Evolutionary conservation across 2,113 vertebrate species (phyloP), one percentile per base, ranked within the genome.

Genomic region (Mesitornis unicolor): DNA sequence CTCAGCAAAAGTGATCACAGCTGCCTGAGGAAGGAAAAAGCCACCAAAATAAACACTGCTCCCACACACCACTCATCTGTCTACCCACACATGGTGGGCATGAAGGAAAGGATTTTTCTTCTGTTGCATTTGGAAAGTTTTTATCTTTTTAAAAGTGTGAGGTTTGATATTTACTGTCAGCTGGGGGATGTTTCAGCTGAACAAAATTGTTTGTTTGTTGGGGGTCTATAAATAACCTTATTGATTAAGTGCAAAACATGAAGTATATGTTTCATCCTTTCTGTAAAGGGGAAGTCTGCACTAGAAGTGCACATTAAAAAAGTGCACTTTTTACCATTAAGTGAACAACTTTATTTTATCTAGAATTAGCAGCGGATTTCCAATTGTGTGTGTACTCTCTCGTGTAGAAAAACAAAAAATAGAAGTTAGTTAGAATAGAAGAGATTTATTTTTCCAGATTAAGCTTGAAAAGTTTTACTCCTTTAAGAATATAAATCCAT

Each of bases 131-230:
- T 79, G 16, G 33, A 75, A 94, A 57, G 15, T 7, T 82, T 77
- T 68, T 59, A 57, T 87, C 11, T 71, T 93, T 83, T 80, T 20
- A 57, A 59, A 96, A 87, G 69, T 48, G 36, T 38, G 92, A 84
- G 67, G 60, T 47, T 90, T 86, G 91, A 69, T 97, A 94, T 95
- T 97, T 95, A 96, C 59, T 87, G 81, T 95, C 92, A 91, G 69
- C 81, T 85, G 79, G 51, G 53, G 60, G 84, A 85, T 90, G 76
- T 84, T 95, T 91, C 89, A 31, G 74, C 40, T 85, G 92, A 97
- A 89, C 69, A 96, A 96, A 96, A 76, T 68, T 86, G 60, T 81
- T 93, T 84, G 31, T 93, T 95, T 80, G 45, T 77, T 95, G 71
- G 5, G 4, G 18, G 19, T 63, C 90, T 91, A 50, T 51, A 94